Conservation (phyloP, 2,888 invertebrate genomes). For the Capitulum mitella region DNA sequence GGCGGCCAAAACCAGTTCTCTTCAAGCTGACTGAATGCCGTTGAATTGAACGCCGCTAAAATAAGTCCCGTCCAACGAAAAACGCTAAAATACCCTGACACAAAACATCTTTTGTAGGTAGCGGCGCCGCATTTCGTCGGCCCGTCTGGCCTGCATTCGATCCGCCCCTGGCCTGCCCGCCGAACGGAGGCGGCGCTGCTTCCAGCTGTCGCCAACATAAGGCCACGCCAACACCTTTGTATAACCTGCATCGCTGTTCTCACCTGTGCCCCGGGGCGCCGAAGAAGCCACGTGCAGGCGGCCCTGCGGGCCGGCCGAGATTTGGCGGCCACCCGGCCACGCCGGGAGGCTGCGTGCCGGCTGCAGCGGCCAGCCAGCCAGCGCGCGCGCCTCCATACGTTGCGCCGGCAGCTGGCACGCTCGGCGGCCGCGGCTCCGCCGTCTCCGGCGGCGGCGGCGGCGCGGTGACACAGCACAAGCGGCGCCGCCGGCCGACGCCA, state of each 20-base stretch:
- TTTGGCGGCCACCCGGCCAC: no score
- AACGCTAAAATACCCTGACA: neutral
- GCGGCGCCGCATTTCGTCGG: neutral
- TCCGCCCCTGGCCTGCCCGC: neutral
- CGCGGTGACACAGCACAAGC: slow-evolving; percentile 14
- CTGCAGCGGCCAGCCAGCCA: neutral
- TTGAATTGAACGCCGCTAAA: slow-evolving; percentile 20
- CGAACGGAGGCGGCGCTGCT: neutral
- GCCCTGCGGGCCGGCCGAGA: neutral
- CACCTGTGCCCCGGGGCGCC: neutral
- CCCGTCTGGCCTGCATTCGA: neutral
- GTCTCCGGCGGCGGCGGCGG: no score
- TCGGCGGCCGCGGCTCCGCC: no score
- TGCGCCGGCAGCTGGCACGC: no score
- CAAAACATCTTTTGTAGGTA: neutral
- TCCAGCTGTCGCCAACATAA: slow-evolving; percentile 22
- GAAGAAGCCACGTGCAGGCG: slow-evolving; percentile 22
- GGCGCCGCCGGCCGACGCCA: neutral
- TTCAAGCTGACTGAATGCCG: slow-evolving; percentile 11
- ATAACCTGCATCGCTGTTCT: slow-evolving; percentile 16
- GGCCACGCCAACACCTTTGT: slow-evolving; percentile 7
- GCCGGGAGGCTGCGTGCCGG: neutral
- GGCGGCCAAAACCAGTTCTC: slow-evolving; percentile 17
- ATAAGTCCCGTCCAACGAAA: neutral
- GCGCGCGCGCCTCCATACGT: no score